Evolutionary conservation across 1,140 invertebrate species (phyloP), one percentile per base, ranked within the genome.

Genomic region (Sesamia nonagrioides): DNA sequence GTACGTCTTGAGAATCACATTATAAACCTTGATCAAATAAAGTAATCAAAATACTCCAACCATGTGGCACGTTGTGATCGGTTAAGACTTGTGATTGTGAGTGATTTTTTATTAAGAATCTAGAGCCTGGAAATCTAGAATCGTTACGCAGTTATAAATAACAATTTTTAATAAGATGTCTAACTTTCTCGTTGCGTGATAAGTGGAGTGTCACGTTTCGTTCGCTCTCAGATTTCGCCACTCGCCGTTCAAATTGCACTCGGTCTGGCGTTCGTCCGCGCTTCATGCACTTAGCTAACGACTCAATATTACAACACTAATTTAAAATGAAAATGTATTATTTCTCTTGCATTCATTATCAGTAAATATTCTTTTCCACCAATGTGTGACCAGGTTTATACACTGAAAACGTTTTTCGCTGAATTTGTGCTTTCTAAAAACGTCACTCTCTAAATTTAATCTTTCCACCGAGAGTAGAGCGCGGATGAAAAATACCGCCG

Each of bases 171-270:
- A 92, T 91, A 90, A 89, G 84, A 87, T 85, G 84, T 87, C 77
- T 82, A 86, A 90, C 88, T 92, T 92, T 92, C 90, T 89, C 90
- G 84, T 90, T 79, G 87, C 84, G 83, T 88, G 87, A 89, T 91
- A 92, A 93, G 86, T 92, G 89, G 85, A 85, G 91, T 91, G 91
- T 93, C 92, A 90, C 89, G 91, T 92, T 92, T 85, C 87, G 88
- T 89, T 89, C 88, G 85, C 85, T 89, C 89, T 90, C 85, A 72
- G 84, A 89, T 93, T 94, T 93, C 91, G 90, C 91, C 89, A 93
- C 85, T 89, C 86, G 81, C 84, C 87, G 88, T 80, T 90, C 84
- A 87, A 88, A 89, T 92, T 91, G 90, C 89, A 88, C 86, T 86
- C 74, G 71, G 79, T 71, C 83, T 81, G 84, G 84, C 82, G 79